Evolutionary conservation across 2,797 vertebrate genomes (phyloP), one percentile per base, ranked within the genome.

Genomic region (Arnoldichthys spilopterus): DNA sequence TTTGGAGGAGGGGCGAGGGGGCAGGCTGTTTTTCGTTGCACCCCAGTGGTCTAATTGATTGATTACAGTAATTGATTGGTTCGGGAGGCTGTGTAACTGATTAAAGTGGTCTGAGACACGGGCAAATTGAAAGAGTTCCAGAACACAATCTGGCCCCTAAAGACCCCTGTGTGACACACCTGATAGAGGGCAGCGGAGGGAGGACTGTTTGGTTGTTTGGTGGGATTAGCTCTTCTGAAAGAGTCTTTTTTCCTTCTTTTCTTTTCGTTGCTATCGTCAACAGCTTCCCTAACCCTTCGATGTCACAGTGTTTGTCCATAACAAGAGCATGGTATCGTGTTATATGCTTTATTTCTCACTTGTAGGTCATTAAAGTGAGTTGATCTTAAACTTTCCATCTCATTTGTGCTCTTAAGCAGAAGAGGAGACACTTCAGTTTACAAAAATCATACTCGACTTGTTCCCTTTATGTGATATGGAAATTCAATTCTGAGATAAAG

Each of bases 21-120:
- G 34, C 37, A 6, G 68, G 56, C 53, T 51, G 49, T 47, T 72
- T 76, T 63, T 78, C 24, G 51, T 83, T 43, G 22, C 75, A 81
- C 78, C 59, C 78, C 68, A 67, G 61, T 61, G 72, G 67, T 82
- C 66, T 85, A 81, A 85, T 85, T 82, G 75, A 85, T 85, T 85
- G 76, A 85, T 83, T 81, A 72, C 74, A 81, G 78, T 71, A 81
- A 77, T 77, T 81, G 81, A 85, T 85, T 81, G 78, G 78, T 78
- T 85, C 78, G 63, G 81, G 76, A 81, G 67, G 72, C 76, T 49
- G 68, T 81, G 78, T 53, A 64, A 81, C 78, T 78, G 84, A 85
- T 83, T 85, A 78, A 85, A 85, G 83, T 83, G 62, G 62, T 78
- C 79, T 80, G 69, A 82, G 83, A 85, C 83, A 78, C 6, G 9